These are phyloP conservation scores for Lucifuga dentata DNA, from an alignment of 2,113 vertebrate genomes.

Conservation along the genomic window DNA sequence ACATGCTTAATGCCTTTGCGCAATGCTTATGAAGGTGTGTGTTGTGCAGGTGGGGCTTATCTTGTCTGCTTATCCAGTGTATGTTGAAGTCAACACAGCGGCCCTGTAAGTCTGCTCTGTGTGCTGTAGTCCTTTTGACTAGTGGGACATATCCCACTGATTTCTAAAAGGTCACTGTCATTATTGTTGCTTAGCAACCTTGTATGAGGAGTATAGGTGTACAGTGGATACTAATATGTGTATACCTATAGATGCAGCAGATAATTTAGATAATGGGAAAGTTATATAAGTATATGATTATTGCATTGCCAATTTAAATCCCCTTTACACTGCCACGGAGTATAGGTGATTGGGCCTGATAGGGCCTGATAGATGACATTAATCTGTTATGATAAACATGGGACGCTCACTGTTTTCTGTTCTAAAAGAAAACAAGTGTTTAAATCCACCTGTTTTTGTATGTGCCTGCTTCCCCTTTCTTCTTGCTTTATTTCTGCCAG, in stretches of 20 bases:
- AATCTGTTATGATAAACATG: slow-evolving; percentile 12
- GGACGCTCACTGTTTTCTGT: neutral
- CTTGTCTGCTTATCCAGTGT: slow-evolving; percentile 37
- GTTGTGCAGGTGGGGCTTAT: slow-evolving; percentile 25
- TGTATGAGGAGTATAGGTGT: slow-evolving; percentile 67
- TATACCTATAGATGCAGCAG: neutral
- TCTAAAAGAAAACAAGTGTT: too few species aligned
- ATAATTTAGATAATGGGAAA: slow-evolving; percentile 27
- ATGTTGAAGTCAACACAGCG: slow-evolving; percentile 48
- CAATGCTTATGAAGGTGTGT: slow-evolving; percentile 48
- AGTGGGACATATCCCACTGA: slow-evolving; percentile 75
- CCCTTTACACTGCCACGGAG: neutral
- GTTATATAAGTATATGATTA: neutral
- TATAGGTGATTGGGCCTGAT: neutral
- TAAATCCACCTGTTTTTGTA: neutral
- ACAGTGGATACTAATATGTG: slow-evolving; percentile 49
- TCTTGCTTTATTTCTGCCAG: too few species aligned
- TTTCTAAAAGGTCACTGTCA: slow-evolving; percentile 87
- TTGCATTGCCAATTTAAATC: neutral
- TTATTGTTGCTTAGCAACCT: slow-evolving; percentile 87
- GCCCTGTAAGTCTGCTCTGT: slow-evolving; percentile 50
- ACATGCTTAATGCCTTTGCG: slow-evolving; percentile 63
- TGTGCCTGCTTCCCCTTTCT: too few species aligned
- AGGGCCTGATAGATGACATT: neutral
- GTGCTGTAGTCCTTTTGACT: slow-evolving; percentile 57